Evolutionary conservation across 1,140 invertebrate genomes (phyloP).

Genomic region (Harlomillsia oculata): DNA sequence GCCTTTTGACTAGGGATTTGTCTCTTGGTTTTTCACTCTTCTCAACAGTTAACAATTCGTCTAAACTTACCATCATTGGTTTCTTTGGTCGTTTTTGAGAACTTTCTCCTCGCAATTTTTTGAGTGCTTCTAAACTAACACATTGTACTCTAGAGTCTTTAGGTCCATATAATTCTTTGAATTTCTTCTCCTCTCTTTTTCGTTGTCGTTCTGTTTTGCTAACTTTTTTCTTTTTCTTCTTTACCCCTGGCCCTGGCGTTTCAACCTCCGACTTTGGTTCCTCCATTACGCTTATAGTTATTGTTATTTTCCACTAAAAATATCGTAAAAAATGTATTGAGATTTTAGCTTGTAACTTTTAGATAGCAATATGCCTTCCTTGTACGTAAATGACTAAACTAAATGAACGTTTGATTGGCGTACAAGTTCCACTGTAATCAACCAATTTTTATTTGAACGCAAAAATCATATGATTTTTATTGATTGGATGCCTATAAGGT

Average conservation of each 20-base stretch:
- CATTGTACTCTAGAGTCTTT: conserved; percentile 29
- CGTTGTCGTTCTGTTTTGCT: conserved; percentile 11
- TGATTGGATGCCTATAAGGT: no score
- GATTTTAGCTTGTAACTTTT: no score
- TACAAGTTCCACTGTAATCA: no score
- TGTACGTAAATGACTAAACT: no score
- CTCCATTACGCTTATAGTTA: no score
- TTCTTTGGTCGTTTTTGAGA: conserved; percentile 10
- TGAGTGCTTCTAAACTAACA: conserved; percentile 14
- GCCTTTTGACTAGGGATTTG: not conserved
- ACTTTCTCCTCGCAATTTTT: conserved; percentile 7
- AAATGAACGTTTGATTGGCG: no score
- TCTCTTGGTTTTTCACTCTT: not conserved
- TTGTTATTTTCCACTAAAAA: no score
- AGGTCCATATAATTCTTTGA: conserved; percentile 23
- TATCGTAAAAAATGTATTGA: no score
- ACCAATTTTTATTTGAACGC: no score
- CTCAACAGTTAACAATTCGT: not conserved
- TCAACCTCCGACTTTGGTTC: no score
- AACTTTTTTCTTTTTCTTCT: conserved; percentile 20
- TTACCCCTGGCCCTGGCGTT: not conserved
- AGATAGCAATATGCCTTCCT: no score
- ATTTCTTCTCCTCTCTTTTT: conserved; percentile 19
- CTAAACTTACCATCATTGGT: conserved; percentile 18
- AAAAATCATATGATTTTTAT: no score